Evolutionary conservation across 2,113 vertebrate genomes (phyloP).

Genomic region (Heloderma charlesbogerti): DNA sequence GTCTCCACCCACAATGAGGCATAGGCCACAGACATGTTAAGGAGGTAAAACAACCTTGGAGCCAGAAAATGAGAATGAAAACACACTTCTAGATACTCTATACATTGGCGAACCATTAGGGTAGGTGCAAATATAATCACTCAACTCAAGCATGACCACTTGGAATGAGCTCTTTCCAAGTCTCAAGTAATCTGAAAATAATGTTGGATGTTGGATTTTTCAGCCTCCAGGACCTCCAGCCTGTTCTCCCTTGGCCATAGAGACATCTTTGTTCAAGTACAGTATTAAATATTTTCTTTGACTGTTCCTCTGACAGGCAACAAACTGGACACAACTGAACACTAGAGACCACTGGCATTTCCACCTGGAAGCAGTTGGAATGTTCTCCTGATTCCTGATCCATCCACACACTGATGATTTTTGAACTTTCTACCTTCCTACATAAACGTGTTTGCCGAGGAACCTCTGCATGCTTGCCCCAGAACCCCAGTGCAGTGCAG

Average conservation of each 20-base stretch:
- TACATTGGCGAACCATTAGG: neutral
- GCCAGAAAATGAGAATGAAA: neutral
- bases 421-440: neutral
- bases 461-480: neutral
- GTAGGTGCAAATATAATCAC: neutral
- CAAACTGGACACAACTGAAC: neutral
- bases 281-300: neutral
- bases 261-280: neutral
- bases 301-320: neutral
- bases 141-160: neutral
- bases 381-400: neutral
- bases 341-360: neutral
- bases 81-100: rapidly evolving
- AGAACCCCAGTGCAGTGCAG: neutral
- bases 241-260: neutral
- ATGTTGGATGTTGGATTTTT: neutral
- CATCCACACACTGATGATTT: neutral
- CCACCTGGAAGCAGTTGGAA: rapidly evolving
- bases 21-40: neutral
- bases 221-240: neutral
- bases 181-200: neutral
- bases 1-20: neutral
- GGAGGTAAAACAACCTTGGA: neutral
- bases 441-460: neutral
- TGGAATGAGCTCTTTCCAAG: neutral